Evolutionary conservation across 2,888 invertebrate species (phyloP).

Genomic region (Ligdia adustata): DNA sequence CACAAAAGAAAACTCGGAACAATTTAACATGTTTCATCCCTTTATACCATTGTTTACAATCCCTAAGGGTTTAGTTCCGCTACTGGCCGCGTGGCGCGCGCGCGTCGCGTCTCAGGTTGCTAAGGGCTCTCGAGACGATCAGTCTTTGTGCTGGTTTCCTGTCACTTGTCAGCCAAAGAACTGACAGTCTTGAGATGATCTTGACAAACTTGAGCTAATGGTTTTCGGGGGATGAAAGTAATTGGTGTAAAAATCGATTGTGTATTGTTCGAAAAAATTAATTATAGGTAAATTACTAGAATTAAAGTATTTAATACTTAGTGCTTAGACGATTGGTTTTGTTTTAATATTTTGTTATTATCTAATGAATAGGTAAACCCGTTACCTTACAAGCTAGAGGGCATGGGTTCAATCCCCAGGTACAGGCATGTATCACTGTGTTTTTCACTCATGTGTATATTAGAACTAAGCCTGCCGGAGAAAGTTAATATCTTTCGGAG

Average conservation of each 20-base stretch:
- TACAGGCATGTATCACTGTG: too few species aligned
- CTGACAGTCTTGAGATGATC: constrained; percentile 28
- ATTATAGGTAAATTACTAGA: too few species aligned
- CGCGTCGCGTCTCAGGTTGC: constrained; percentile 55
- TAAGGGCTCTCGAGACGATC: constrained; percentile 16
- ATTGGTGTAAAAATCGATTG: constrained; percentile 13
- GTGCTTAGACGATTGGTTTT: too few species aligned
- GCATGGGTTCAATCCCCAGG: too few species aligned
- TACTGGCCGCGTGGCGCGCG: constrained; percentile 63
- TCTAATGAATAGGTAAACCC: too few species aligned
- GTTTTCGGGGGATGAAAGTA: constrained; percentile 6
- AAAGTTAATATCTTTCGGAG: too few species aligned
- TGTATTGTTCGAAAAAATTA: background rate
- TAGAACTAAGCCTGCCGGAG: too few species aligned
- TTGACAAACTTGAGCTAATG: constrained; percentile 17
- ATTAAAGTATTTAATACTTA: too few species aligned
- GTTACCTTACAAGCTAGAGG: too few species aligned
- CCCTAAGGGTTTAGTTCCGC: constrained; percentile 59
- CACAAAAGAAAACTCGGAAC: too few species aligned
- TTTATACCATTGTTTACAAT: constrained; percentile 16
- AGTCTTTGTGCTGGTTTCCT: constrained; percentile 43
- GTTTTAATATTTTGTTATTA: too few species aligned
- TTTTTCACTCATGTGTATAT: too few species aligned
- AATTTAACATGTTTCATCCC: constrained; percentile 10
- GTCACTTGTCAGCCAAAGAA: constrained; percentile 33